Conservation (phyloP, 1,140 invertebrate genomes). For the Caenorhabditis inopinata region DNA sequence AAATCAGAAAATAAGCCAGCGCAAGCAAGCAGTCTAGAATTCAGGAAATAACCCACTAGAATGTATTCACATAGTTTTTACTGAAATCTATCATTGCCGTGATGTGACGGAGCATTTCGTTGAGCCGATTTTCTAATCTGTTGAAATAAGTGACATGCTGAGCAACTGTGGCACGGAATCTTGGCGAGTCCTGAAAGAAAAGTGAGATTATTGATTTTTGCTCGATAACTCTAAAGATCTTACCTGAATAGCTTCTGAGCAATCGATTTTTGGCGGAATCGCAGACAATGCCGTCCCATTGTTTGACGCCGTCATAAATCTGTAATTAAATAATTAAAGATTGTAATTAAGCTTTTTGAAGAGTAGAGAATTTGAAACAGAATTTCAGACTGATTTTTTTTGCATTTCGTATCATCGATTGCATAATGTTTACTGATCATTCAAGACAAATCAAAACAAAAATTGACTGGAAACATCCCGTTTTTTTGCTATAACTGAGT, state of each 20-base stretch:
- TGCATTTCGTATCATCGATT: too few relatives aligned
- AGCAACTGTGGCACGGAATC: conserved; percentile 23
- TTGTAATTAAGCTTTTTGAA: too few relatives aligned
- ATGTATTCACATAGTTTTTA: conserved; percentile 44
- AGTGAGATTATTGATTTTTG: background rate
- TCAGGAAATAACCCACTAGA: conserved; percentile 52
- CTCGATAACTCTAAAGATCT: background rate
- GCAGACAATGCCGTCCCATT: background rate
- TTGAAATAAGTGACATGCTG: conserved; percentile 38
- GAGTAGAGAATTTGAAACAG: too few relatives aligned
- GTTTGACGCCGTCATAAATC: background rate
- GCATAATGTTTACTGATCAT: too few relatives aligned
- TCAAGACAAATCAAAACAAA: background rate
- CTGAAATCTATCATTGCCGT: conserved; percentile 47
- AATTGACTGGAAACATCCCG: background rate
- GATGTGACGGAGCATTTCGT: conserved; percentile 38
- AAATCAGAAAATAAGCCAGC: too few relatives aligned
- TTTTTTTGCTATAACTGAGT: background rate
- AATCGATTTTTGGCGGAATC: background rate
- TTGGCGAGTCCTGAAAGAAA: conserved; percentile 37
- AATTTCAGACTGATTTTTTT: too few relatives aligned
- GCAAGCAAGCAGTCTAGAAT: too few relatives aligned
- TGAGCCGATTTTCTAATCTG: conserved; percentile 39
- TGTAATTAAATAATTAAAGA: too few relatives aligned
- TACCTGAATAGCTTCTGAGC: conserved; percentile 7